Conservation (phyloP, 2,113 vertebrate genomes). For the Catharus bicknelli region DNA sequence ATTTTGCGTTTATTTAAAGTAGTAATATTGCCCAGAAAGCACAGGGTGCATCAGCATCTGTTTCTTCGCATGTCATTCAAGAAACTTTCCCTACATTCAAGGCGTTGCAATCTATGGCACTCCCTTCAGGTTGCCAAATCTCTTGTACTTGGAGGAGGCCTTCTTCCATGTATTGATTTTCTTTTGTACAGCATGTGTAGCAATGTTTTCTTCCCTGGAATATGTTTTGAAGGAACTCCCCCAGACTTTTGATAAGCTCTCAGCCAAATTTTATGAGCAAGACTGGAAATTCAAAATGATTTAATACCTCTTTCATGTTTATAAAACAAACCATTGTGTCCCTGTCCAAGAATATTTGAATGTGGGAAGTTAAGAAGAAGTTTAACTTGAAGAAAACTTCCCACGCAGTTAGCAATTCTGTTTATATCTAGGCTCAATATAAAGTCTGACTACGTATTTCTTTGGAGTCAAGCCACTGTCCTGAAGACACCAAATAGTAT, state of each 20-base stretch:
- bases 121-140: not conserved
- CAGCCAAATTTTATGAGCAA: constrained; percentile 27
- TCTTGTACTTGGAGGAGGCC: not conserved
- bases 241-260: constrained; percentile 36
- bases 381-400: constrained; percentile 59
- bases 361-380: constrained; percentile 54
- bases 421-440: constrained; percentile 57
- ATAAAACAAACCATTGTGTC: constrained; percentile 59
- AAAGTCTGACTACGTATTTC: constrained; percentile 4
- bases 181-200: not conserved
- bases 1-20: not conserved
- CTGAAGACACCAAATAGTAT: constrained; percentile 1
- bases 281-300: constrained; percentile 43
- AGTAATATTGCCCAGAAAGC: not conserved
- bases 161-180: not conserved
- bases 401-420: constrained; percentile 55
- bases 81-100: not conserved
- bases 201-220: constrained; percentile 9
- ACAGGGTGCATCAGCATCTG: not conserved
- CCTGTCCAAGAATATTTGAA: constrained; percentile 47
- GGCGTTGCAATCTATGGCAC: not conserved
- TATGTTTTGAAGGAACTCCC: constrained; percentile 11
- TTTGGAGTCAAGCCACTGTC: constrained; percentile 41
- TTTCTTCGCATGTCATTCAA: not conserved
- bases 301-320: constrained; percentile 57